A percentile compares a stretch with the other conserved stretches of the same genome.
phyloP scores from a whole-genome alignment of 2,888 invertebrate species.

The Oligia strigilis region DNA sequence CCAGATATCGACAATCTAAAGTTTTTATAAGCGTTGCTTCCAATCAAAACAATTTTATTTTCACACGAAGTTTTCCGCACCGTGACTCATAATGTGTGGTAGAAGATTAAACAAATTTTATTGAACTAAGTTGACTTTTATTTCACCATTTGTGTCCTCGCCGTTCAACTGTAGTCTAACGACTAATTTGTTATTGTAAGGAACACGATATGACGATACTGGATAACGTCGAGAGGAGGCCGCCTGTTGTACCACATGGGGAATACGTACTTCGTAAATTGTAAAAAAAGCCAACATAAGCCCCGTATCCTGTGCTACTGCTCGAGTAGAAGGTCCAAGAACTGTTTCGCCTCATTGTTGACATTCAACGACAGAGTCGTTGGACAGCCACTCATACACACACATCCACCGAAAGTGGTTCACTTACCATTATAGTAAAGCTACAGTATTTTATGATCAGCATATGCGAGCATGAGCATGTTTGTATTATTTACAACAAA shows the following conservation, averaged over 20 bases:
- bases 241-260: conserved; percentile 80
- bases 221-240: conserved; percentile 78
- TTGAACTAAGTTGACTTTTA: conserved; percentile 33
- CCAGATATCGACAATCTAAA: conserved; percentile 36
- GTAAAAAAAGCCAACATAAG: conserved; percentile 74
- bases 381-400: conserved; percentile 76
- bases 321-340: conserved; percentile 80
- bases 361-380: conserved; percentile 77
- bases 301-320: conserved; percentile 81
- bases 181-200: conserved; percentile 70
- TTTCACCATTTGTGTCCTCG: conserved; percentile 17
- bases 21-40: conserved; percentile 47
- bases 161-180: conserved; percentile 52
- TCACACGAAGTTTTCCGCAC: conserved; percentile 48
- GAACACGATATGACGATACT: conserved; percentile 69
- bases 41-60: conserved; percentile 45
- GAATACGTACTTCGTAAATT: conserved; percentile 82
- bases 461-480: not conserved
- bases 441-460: conserved; percentile 16
- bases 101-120: conserved; percentile 51
- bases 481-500: conserved; percentile 13
- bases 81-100: conserved; percentile 32
- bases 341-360: conserved; percentile 79
- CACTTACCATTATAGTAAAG: conserved; percentile 25
- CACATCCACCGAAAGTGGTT: conserved; percentile 80